phyloP scores from a whole-genome alignment of 1,140 invertebrate species.

The Dreissena polymorpha region DNA sequence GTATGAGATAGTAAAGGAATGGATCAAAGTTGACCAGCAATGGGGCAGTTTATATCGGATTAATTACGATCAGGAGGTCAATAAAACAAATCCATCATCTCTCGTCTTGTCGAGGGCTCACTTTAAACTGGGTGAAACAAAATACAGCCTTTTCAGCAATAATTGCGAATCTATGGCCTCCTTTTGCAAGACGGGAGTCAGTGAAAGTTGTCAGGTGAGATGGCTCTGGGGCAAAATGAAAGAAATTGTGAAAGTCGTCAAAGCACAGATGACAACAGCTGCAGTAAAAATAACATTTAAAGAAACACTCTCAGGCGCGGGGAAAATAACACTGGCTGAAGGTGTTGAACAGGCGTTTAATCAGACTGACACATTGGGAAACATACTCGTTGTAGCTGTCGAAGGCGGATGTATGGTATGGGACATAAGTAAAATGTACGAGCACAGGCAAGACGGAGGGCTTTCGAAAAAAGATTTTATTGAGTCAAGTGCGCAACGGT shows the following conservation, averaged over 20 bases:
- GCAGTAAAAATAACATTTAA: no score
- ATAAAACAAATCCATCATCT: not conserved
- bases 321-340: not conserved
- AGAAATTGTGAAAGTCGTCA: no score
- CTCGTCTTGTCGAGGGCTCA: not conserved
- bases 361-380: not conserved
- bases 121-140: not conserved
- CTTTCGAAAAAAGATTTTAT: constrained; percentile 12
- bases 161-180: not conserved
- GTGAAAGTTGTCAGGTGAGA: not conserved
- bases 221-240: no score
- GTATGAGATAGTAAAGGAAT: not conserved
- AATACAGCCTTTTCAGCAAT: not conserved
- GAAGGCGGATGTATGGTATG: not conserved
- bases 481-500: not conserved
- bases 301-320: not conserved
- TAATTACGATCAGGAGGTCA: not conserved
- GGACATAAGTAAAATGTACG: constrained; percentile 7
- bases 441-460: not conserved
- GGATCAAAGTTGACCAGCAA: not conserved
- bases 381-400: not conserved
- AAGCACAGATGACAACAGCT: no score
- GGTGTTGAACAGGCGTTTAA: not conserved
- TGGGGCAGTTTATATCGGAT: not conserved
- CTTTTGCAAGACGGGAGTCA: not conserved